Conservation (phyloP, 1,140 invertebrate genomes). For the Rhagoletis zephyria region DNA sequence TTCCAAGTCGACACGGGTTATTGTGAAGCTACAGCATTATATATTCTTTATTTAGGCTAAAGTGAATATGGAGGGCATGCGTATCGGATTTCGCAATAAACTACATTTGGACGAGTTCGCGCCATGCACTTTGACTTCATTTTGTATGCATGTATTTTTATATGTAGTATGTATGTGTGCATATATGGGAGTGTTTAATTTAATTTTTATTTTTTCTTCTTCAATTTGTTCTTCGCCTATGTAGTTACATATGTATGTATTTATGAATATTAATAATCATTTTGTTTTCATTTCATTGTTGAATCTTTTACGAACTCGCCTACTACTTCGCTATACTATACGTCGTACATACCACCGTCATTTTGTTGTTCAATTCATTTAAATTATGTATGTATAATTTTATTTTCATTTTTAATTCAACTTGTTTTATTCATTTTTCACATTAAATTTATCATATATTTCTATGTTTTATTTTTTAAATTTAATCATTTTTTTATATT, state of each 20-base stretch:
- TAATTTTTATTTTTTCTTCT: slow-evolving; percentile 6
- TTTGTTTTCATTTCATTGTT: not conserved
- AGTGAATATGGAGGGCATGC: too few species aligned
- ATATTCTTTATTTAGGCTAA: too few species aligned
- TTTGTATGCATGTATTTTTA: slow-evolving; percentile 49
- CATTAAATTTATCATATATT: not conserved
- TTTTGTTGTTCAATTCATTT: not conserved
- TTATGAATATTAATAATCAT: slow-evolving; percentile 12
- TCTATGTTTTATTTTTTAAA: not conserved
- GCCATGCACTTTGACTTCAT: slow-evolving; percentile 26
- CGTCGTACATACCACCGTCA: too few species aligned
- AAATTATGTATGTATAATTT: not conserved
- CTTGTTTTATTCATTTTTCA: slow-evolving; percentile 23
- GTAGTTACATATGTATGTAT: slow-evolving; percentile 40
- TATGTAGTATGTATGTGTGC: slow-evolving; percentile 55
- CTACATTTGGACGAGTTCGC: slow-evolving; percentile 8
- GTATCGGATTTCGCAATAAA: too few species aligned
- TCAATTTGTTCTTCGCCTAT: slow-evolving; percentile 61
- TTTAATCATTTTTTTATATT: not conserved
- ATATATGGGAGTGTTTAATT: too few species aligned
- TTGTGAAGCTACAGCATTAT: too few species aligned
- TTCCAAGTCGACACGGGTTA: too few species aligned
- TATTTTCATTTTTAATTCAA: not conserved
- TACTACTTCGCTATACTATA: not conserved
- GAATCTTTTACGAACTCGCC: not conserved